A percentile compares a stretch with the other conserved stretches of the same genome.
Evolutionary conservation across 2,888 invertebrate species (phyloP).

Genomic region (Amblyjoppa proteus): DNA sequence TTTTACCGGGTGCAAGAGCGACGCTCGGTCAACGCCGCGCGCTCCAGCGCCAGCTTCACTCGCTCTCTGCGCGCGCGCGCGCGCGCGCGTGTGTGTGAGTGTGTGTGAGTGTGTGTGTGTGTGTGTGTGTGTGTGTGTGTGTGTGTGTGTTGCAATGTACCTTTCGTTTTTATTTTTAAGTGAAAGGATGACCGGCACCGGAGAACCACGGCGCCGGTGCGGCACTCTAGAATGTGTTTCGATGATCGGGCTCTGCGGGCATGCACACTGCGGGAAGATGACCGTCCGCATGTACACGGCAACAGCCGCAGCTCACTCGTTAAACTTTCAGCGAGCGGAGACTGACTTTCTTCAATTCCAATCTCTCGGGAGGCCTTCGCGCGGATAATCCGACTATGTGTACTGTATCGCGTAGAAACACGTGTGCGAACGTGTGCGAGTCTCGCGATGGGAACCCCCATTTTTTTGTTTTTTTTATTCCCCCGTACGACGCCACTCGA

Average conservation of each 20-base stretch:
- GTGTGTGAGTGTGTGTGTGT: not conserved
- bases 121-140: too few relatives aligned
- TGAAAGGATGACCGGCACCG: conserved; percentile 58
- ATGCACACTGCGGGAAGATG: conserved; percentile 24
- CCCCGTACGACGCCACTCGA: not conserved
- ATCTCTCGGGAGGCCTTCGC: conserved; percentile 53
- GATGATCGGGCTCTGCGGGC: conserved; percentile 22
- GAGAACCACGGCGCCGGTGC: not conserved
- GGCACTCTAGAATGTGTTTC: conserved; percentile 34
- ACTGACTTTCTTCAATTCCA: conserved; percentile 62
- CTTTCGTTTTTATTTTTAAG: conserved; percentile 67
- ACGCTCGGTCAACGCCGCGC: conserved; percentile 19
- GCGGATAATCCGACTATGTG: conserved; percentile 39
- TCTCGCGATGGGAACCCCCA: not conserved
- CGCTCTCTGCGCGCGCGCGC: conserved; percentile 4
- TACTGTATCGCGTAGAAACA: not conserved
- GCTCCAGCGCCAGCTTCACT: not conserved
- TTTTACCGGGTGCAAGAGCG: conserved; percentile 36
- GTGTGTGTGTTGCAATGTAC: conserved; percentile 38
- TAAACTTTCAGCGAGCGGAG: conserved; percentile 63
- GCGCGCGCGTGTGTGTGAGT: too few relatives aligned
- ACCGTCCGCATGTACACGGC: conserved; percentile 7
- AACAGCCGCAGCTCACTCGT: conserved; percentile 46
- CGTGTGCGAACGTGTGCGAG: too few relatives aligned
- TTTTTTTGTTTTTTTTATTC: not conserved